A percentile compares a stretch with the other conserved stretches of the same genome.
Evolutionary conservation across 2,888 invertebrate genomes (phyloP).

Genomic region (Drosophila affinis): DNA sequence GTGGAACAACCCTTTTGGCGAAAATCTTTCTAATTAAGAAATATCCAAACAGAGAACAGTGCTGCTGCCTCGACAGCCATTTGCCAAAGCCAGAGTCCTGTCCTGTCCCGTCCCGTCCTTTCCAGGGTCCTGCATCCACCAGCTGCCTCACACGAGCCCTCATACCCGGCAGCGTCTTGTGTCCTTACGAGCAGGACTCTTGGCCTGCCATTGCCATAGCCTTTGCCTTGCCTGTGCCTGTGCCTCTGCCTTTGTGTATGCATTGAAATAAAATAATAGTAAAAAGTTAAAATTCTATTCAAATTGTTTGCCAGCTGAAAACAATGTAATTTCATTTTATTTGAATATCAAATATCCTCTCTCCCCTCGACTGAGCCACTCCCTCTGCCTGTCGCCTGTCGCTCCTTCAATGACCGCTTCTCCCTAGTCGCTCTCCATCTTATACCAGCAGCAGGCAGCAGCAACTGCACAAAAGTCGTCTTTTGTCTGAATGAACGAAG

Average conservation of each 20-base stretch:
- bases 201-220: conserved; percentile 7
- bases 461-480: conserved; percentile 76
- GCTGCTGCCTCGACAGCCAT: conserved; percentile 50
- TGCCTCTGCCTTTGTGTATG: conserved; percentile 61
- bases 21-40: conserved; percentile 79
- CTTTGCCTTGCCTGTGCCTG: neutral
- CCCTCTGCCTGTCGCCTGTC: neutral
- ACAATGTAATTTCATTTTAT: conserved; percentile 82
- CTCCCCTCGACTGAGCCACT: conserved; percentile 49
- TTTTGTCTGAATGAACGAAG: conserved; percentile 64
- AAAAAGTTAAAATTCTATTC: conserved; percentile 82
- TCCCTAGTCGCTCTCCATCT: conserved; percentile 63
- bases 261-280: conserved; percentile 80
- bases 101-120: neutral
- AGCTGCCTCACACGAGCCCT: conserved; percentile 56
- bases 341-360: conserved; percentile 73
- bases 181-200: conserved; percentile 45
- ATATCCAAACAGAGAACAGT: conserved; percentile 61
- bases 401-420: conserved; percentile 26
- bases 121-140: conserved; percentile 31
- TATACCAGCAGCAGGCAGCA: conserved; percentile 46
- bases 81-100: conserved; percentile 32
- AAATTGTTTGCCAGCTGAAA: conserved; percentile 81
- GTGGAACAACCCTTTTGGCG: conserved; percentile 60
- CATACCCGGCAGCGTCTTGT: conserved; percentile 46